Evolutionary conservation across 1,140 invertebrate species (phyloP).

Genomic region (Theocolax elegans): DNA sequence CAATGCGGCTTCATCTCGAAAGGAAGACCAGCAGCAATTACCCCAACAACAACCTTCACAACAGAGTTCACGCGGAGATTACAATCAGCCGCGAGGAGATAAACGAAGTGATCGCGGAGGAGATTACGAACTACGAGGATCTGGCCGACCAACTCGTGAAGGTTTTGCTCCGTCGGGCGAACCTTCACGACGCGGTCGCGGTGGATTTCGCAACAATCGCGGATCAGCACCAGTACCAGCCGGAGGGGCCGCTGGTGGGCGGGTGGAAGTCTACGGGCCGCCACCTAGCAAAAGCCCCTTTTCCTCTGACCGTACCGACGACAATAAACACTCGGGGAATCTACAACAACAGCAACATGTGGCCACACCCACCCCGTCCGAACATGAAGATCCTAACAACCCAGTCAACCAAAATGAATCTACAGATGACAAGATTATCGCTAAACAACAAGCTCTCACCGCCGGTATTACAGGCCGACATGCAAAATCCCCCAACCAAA

Average conservation of each 20-base stretch:
- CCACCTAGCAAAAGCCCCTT: slow-evolving; percentile 82
- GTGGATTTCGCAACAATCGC: slow-evolving; percentile 70
- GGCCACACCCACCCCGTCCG: slow-evolving; percentile 44
- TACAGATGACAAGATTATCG: slow-evolving; percentile 75
- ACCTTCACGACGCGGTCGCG: slow-evolving; percentile 81
- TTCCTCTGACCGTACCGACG: slow-evolving; percentile 56
- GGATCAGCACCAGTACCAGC: slow-evolving; percentile 56
- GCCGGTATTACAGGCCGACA: slow-evolving; percentile 72
- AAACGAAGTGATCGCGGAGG: slow-evolving; percentile 3
- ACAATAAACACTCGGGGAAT: slow-evolving; percentile 52
- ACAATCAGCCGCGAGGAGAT: background rate
- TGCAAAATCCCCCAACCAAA: slow-evolving; percentile 57
- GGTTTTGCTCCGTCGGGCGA: slow-evolving; percentile 85
- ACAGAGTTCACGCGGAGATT: background rate
- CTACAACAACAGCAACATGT: slow-evolving; percentile 46
- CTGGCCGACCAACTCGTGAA: slow-evolving; percentile 62
- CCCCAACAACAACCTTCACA: background rate
- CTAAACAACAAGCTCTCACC: slow-evolving; percentile 75
- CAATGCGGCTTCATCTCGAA: slow-evolving; percentile 46
- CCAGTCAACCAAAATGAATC: slow-evolving; percentile 64
- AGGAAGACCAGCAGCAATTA: slow-evolving; percentile 10
- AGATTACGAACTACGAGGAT: slow-evolving; percentile 17
- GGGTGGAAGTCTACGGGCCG: slow-evolving; percentile 79
- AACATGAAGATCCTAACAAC: slow-evolving; percentile 64
- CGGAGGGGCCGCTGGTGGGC: slow-evolving; percentile 62